Conservation (phyloP, 2,797 vertebrate species). For the Melanotaenia parkinsoni region DNA sequence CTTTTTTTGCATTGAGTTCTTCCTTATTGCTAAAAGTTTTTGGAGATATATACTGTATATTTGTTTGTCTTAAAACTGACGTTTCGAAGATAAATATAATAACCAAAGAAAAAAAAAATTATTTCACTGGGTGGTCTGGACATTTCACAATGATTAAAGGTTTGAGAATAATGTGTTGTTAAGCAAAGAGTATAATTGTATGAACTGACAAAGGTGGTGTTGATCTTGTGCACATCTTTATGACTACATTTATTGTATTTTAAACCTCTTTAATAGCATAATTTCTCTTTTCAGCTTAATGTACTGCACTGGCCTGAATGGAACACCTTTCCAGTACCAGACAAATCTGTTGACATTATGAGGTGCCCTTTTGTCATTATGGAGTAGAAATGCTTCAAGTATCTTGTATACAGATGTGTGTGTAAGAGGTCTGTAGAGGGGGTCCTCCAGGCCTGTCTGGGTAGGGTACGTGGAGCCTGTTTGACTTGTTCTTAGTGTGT, state of each 20-base stretch:
- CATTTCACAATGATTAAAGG: not conserved
- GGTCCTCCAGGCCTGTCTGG: constrained; percentile 18
- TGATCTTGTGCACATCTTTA: too few species aligned
- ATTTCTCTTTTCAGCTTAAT: not conserved
- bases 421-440: constrained; percentile 31
- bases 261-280: not conserved
- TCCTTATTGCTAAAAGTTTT: not conserved
- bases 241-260: not conserved
- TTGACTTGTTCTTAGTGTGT: constrained; percentile 47
- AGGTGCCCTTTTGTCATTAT: not conserved
- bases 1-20: not conserved
- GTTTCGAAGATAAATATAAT: not conserved
- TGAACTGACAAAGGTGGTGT: too few species aligned
- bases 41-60: not conserved
- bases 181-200: not conserved
- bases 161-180: not conserved
- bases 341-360: constrained; percentile 1
- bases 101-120: not conserved
- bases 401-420: not conserved
- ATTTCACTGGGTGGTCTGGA: not conserved
- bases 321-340: not conserved
- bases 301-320: not conserved
- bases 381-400: not conserved
- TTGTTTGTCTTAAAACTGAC: not conserved
- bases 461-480: constrained; percentile 42